Evolutionary conservation across 2,797 vertebrate genomes (phyloP), one percentile per base, ranked within the genome.

Genomic region (Phataginus tricuspis): DNA sequence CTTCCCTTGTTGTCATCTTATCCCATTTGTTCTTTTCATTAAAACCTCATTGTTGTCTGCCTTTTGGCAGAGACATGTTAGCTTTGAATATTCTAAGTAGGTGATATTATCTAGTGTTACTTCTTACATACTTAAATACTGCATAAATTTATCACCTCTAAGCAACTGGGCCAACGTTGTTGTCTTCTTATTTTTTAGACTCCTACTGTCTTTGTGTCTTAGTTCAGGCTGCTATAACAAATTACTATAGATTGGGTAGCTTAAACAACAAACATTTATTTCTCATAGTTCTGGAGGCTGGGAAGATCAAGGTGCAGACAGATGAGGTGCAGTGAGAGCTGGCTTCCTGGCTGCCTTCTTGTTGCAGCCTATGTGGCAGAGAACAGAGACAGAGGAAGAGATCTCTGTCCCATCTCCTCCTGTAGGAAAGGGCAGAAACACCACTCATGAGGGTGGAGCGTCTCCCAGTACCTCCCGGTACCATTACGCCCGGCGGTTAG

Each of bases 81-180:
- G 94, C 68, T 96, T 96, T 97, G 96, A 96, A 97, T 97, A 96
- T 96, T 97, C 96, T 97, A 97, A 97, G 95, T 96, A 98, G 96
- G 93, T 96, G 94, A 96, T 97, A 95, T 96, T 97, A 97, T 96
- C 97, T 92, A 71, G 74, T 92, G 80, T 84, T 92, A 95, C 96
- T 96, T 95, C 96, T 97, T 96, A 92, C 53, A 91, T 79, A 84
- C 82, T 97, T 97, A 95, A 96, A 93, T 61, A 83, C 79, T 72
- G 91, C 96, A 96, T 96, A 94, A 96, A 97, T 97, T 90, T 94
- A 84, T 96, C 71, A 96, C 86, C 51, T 96, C 96, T 80, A 86
- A 94, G 79, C 75, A 91, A 89, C 53, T 51, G 61, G 89, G 92
- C 92, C 79, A 86, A 84, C 84, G 91, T 61, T 78, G 57, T 90